These are phyloP conservation scores for Drosophila malerkotliana DNA, from an alignment of 1,140 invertebrate species.

Conservation along the genomic window DNA sequence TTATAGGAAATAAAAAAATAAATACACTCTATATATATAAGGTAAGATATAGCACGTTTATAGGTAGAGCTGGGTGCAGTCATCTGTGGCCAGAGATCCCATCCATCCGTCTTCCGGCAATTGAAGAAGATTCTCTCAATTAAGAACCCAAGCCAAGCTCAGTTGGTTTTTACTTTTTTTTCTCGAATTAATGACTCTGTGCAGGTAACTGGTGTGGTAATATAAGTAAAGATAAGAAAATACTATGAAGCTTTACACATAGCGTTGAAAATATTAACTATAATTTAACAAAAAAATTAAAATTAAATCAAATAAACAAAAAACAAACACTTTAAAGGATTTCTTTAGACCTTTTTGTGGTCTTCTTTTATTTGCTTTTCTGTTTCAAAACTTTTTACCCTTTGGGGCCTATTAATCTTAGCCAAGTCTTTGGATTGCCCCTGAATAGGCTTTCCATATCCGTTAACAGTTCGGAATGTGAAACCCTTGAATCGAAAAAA, in stretches of 20 bases:
- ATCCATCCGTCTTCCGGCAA: slow-evolving; percentile 41
- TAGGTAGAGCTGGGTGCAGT: slow-evolving; percentile 23
- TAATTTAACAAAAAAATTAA: too few relatives aligned
- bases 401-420: slow-evolving; percentile 27
- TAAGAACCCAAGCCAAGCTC: slow-evolving; percentile 6
- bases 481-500: slow-evolving; percentile 18
- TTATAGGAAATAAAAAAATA: background rate
- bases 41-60: slow-evolving; percentile 10
- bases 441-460: slow-evolving; percentile 42
- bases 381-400: background rate
- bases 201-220: background rate
- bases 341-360: background rate
- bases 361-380: background rate
- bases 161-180: slow-evolving; percentile 41
- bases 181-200: slow-evolving; percentile 12
- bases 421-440: slow-evolving; percentile 16
- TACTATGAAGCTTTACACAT: too few relatives aligned
- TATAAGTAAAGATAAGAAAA: background rate
- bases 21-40: slow-evolving; percentile 6
- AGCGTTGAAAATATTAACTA: too few relatives aligned
- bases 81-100: slow-evolving; percentile 25
- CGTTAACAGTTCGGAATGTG: slow-evolving; percentile 43
- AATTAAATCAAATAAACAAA: too few relatives aligned
- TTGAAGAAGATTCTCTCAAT: slow-evolving; percentile 36
- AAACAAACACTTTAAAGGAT: background rate